Base-by-base conservation (phyloP, 2,113 vertebrate genomes). In the Otocyon megalotis region DNA sequence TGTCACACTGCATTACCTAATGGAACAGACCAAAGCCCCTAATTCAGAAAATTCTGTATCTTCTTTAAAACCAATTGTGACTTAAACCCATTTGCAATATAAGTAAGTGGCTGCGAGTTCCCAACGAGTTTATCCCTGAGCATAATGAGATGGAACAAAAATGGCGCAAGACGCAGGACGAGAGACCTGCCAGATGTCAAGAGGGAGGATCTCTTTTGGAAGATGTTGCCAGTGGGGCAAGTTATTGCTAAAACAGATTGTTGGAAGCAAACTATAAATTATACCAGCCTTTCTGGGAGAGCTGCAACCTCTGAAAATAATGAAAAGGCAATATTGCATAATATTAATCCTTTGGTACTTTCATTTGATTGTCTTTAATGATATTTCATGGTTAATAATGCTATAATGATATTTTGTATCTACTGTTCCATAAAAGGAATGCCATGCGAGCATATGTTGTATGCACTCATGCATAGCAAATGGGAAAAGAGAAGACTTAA, bases 31-130 rank as follows among this genome's bases (percentile, higher is more conserved):
- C 2, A n/a, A 17, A 56, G 62, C 58, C 82, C 43, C 80, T 90
- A 93, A 93, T 96, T 82, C 65, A 94, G 65, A 83, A 54, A 97
- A 87, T 69, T 81, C 85, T 90, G 8, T 90, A 69, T 94, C 62
- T 30, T 97, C 81, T 85, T 96, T 90, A 96, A 96, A 98, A 97
- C 22, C 35, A 96, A 77, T 92, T 97, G 72, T 97, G 97, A 86
- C 82, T 95, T 79, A 97, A 98, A 96, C 63, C 74, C 30, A 98
- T 97, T 98, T 98, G 97, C 65, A 97, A 97, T 97, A 77, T 87
- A 97, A 95, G 81, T 71, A 96, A 96, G 65, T 95, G 92, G 32
- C 82, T 97, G 67, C 90, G 84, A 96, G 92, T 86, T 98, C n/a
- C 43, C 76, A 95, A 98, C 96, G 91, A 97, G 85, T 50, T 82